These are phyloP conservation scores for Ammodytes dubius DNA, from an alignment of 2,113 vertebrate genomes.

Conservation along the genomic window DNA sequence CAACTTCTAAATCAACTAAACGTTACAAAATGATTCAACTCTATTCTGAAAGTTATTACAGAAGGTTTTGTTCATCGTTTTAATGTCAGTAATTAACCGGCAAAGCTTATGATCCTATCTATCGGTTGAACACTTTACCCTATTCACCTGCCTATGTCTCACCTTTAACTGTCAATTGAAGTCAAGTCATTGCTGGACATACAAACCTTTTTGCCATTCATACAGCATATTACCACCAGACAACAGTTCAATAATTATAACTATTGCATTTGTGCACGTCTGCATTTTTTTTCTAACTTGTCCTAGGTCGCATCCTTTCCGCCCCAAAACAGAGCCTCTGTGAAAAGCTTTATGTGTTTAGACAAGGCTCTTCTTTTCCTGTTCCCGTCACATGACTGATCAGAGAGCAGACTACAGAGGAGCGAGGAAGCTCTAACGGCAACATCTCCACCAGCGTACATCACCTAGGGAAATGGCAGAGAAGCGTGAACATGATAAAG, in stretches of 20 bases:
- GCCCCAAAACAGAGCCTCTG: constrained; percentile 35
- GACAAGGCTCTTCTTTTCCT: constrained; percentile 69
- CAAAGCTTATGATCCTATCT: too few relatives aligned
- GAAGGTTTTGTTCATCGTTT: too few relatives aligned
- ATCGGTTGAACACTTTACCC: too few relatives aligned
- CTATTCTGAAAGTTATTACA: too few relatives aligned
- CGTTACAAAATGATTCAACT: too few relatives aligned
- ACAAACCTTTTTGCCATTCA: neutral
- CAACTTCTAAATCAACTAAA: too few relatives aligned
- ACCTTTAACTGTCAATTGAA: neutral
- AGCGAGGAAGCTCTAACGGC: constrained; percentile 57
- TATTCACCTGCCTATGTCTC: too few relatives aligned
- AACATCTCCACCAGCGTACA: constrained; percentile 71
- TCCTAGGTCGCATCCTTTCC: constrained; percentile 32
- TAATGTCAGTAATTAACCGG: too few relatives aligned
- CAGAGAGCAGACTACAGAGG: constrained; percentile 65
- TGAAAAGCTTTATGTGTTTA: constrained; percentile 69
- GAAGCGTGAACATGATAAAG: constrained; percentile 70
- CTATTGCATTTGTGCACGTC: constrained; percentile 22
- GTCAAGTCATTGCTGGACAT: neutral
- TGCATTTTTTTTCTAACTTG: constrained; percentile 22
- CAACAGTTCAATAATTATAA: neutral
- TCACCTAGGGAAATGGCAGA: constrained; percentile 75
- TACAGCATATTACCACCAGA: neutral
- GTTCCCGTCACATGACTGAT: constrained; percentile 73